phyloP scores from a whole-genome alignment of 2,888 invertebrate species.

The Girardia tigrina region DNA sequence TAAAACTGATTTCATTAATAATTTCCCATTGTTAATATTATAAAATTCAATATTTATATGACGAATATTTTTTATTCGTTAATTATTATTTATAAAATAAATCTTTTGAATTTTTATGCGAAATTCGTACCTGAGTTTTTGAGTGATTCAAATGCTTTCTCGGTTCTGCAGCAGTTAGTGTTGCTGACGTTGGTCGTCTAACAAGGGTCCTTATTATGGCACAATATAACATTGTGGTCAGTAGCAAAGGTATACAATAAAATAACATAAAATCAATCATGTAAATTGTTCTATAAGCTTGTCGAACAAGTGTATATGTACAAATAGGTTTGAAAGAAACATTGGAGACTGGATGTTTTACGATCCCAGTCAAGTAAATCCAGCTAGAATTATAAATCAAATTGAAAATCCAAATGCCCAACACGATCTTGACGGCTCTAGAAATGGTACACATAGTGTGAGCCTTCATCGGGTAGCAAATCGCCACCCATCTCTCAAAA shows the following conservation, averaged over 20 bases:
- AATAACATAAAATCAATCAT: slow-evolving; percentile 56
- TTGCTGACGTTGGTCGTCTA: not conserved
- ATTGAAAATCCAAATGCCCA: slow-evolving; percentile 55
- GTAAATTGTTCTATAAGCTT: slow-evolving; percentile 54
- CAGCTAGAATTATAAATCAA: slow-evolving; percentile 56
- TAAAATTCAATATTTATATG: too few species aligned
- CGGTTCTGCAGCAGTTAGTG: not conserved
- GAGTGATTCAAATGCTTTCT: not conserved
- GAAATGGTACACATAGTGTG: slow-evolving; percentile 57
- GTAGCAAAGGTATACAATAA: slow-evolving; percentile 55
- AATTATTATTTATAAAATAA: too few species aligned
- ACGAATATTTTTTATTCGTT: too few species aligned
- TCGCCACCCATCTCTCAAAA: slow-evolving; percentile 58
- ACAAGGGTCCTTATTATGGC: slow-evolving; percentile 52
- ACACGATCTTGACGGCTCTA: slow-evolving; percentile 55
- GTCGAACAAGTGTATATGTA: slow-evolving; percentile 48
- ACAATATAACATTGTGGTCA: slow-evolving; percentile 56
- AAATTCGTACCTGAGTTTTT: not conserved
- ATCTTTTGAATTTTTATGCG: too few species aligned
- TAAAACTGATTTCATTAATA: too few species aligned
- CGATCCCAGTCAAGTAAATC: slow-evolving; percentile 53
- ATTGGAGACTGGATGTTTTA: slow-evolving; percentile 38
- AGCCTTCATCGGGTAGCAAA: slow-evolving; percentile 56
- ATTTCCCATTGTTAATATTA: too few species aligned
- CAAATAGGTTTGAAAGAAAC: slow-evolving; percentile 50